Percentiles rank a stretch among this genome's conserved stretches.
phyloP scores from a whole-genome alignment of 2,888 invertebrate species.

The Nomada hirtipes region DNA sequence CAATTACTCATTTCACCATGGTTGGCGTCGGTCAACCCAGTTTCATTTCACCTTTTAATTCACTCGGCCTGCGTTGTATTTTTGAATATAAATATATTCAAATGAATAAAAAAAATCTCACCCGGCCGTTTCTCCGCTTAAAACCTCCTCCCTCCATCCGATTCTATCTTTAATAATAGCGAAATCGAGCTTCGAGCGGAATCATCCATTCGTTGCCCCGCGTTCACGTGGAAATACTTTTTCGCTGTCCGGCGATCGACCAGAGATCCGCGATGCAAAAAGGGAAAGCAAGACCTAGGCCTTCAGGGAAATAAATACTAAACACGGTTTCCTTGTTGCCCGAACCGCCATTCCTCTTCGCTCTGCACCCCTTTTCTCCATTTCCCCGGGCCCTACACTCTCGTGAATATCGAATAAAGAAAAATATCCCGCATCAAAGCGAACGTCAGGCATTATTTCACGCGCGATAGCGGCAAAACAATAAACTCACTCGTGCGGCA shows the following conservation, averaged over 20 bases:
- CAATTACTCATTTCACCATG: constrained; percentile 48
- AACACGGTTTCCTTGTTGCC: constrained; percentile 52
- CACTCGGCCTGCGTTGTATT: constrained; percentile 36
- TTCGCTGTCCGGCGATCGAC: constrained; percentile 30
- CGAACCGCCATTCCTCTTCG: constrained; percentile 39
- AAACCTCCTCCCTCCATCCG: too few relatives aligned
- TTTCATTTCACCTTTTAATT: constrained; percentile 52
- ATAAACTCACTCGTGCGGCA: not conserved
- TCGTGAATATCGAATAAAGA: constrained; percentile 33
- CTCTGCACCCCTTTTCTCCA: not conserved
- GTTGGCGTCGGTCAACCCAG: constrained; percentile 15
- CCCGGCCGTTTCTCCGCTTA: too few relatives aligned
- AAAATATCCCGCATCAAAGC: constrained; percentile 6
- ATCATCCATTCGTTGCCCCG: constrained; percentile 13
- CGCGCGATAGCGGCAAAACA: not conserved
- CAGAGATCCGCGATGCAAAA: constrained; percentile 33
- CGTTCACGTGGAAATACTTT: too few relatives aligned
- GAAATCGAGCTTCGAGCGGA: constrained; percentile 37
- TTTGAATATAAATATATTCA: too few relatives aligned
- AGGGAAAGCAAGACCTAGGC: constrained; percentile 20
- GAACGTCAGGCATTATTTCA: not conserved
- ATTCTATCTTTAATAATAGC: not conserved
- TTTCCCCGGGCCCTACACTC: constrained; percentile 32
- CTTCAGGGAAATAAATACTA: constrained; percentile 72
- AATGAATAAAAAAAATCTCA: constrained; percentile 18